Base-by-base conservation (phyloP, 2,888 invertebrate genomes). In the Pristionchus maxplancki region DNA sequence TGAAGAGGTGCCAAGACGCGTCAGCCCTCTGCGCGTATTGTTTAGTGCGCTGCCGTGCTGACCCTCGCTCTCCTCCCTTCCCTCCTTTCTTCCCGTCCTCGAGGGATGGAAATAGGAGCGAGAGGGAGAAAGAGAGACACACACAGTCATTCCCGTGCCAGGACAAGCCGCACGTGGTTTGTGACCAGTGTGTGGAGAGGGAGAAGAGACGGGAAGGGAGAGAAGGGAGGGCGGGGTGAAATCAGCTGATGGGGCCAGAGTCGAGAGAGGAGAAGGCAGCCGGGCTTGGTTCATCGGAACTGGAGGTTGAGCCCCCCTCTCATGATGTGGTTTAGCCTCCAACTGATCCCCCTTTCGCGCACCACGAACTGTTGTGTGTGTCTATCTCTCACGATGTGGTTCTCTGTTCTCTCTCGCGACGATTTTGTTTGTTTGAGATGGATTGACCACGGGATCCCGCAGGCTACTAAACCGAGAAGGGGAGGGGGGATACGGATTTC, bases 121-220 rank as follows among this genome's bases (percentile, higher is more conserved):
- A 1, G 44, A 5, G 40, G 13, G 48, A 81, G 44, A 81, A 11
- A 48, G 37, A 24, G n/a, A 58, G 6, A 58, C 58, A 34, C 37
- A 37, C 37, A 71, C 71, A 71, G 71, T 71, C 71, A 71, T 71
- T 67, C 64, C 71, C 71, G 71, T 71, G 71, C 71, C 71, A 71
- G 71, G 71, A 71, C 37, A 71, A 37, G 71, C 37, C 71, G 64
- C 71, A 71, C 71, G 71, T 71, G 71, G 71, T 71, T 34, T 71
- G 34, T 71, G 71, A 71, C 71, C 71, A 71, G 37, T 71, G 62
- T 24, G 37, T 13, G 31, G 71, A 34, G 71, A 71, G 71, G 34
- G 67, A 31, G 9, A 34, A 34, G 62, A 28, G n/a, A 2, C n/a
- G n/a, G 11, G 62, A 67, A 17, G 64, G 31, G 64, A 28, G 17